Evolutionary conservation across 2,888 invertebrate genomes (phyloP).

Genomic region (Chalcosyrphus nemorum): DNA sequence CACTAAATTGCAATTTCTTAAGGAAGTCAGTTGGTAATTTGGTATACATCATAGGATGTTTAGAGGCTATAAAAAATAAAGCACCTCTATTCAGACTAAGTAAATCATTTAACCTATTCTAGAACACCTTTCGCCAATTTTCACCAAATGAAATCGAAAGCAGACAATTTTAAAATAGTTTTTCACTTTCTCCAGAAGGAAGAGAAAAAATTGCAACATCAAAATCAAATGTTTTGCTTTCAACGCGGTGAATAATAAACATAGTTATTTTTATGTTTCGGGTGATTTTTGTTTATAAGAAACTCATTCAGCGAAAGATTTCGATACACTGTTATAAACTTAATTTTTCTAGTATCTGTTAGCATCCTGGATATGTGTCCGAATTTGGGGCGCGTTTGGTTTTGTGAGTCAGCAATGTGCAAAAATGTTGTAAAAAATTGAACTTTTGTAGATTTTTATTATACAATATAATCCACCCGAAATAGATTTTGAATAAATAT

Average conservation of each 20-base stretch:
- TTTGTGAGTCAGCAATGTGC: conserved; percentile 61
- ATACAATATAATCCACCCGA: conserved; percentile 46
- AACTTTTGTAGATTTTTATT: conserved; percentile 49
- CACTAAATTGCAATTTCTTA: background rate
- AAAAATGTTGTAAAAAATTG: conserved; percentile 64
- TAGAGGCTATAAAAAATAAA: background rate
- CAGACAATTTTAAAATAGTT: conserved; percentile 24
- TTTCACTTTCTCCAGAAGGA: conserved; percentile 15
- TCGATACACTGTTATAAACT: conserved; percentile 58
- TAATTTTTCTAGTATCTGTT: conserved; percentile 47
- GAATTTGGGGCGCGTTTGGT: conserved; percentile 52
- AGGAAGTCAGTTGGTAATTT: background rate
- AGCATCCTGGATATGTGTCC: conserved; percentile 39
- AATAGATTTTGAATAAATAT: conserved; percentile 69
- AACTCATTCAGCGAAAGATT: conserved; percentile 49
- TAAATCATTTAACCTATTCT: background rate
- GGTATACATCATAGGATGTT: too few species aligned
- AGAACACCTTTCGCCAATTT: background rate
- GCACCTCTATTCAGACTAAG: background rate
- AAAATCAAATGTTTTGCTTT: conserved; percentile 57
- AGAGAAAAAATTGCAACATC: conserved; percentile 41
- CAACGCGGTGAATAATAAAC: conserved; percentile 59
- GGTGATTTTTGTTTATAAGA: conserved; percentile 64
- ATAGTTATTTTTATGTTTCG: conserved; percentile 65
- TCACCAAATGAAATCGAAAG: conserved; percentile 1